These are phyloP conservation scores for Drosophila borealis DNA, from an alignment of 2,888 invertebrate genomes.

Conservation along the genomic window DNA sequence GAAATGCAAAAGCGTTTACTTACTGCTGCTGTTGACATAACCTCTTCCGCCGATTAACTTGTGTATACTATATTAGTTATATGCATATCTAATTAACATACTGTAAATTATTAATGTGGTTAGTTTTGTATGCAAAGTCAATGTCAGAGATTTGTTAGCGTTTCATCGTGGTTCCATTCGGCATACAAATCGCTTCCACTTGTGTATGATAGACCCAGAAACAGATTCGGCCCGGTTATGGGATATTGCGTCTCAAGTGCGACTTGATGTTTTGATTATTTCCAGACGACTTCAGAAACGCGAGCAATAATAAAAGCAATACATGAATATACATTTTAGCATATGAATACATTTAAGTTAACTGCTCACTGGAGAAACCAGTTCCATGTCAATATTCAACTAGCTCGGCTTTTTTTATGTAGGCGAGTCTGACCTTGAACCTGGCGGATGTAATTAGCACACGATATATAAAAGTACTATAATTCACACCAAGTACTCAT, in stretches of 20 bases:
- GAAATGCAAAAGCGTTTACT: not conserved
- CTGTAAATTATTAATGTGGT: constrained; percentile 34
- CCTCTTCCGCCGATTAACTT: constrained; percentile 16
- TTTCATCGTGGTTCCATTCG: constrained; percentile 25
- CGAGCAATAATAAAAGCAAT: not conserved
- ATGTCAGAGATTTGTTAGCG: constrained; percentile 29
- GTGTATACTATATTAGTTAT: not conserved
- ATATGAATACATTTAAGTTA: not conserved
- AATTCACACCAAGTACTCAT: constrained; percentile 32
- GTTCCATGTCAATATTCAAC: constrained; percentile 7
- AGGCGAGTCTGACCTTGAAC: constrained; percentile 22
- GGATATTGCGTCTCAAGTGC: constrained; percentile 21
- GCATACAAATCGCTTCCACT: constrained; percentile 40
- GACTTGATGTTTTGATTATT: constrained; percentile 24
- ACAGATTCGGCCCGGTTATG: constrained; percentile 23
- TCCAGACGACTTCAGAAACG: constrained; percentile 1
- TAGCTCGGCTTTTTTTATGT: not conserved
- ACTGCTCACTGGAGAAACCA: constrained; percentile 21
- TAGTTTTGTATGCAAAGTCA: constrained; percentile 38
- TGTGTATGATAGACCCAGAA: constrained; percentile 31
- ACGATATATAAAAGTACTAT: constrained; percentile 16
- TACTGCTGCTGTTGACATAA: constrained; percentile 1
- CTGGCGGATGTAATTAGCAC: constrained; percentile 35
- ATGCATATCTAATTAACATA: constrained; percentile 32
- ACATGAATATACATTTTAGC: constrained; percentile 1